Conservation (phyloP, 1,140 invertebrate species). For the Nilaparvata lugens region DNA sequence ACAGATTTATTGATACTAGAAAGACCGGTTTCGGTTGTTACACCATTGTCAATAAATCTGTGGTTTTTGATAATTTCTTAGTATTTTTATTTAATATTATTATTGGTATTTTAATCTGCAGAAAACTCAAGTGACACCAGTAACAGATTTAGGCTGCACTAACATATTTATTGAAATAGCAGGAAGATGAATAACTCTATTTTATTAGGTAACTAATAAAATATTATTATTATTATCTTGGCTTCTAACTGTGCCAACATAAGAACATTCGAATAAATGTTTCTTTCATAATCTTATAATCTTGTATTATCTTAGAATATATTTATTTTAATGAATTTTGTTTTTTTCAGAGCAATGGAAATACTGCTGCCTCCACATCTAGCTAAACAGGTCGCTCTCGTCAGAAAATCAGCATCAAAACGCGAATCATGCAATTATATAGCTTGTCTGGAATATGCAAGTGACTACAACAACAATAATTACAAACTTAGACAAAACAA, state of each 20-base stretch:
- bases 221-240: not conserved
- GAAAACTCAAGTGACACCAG: too few species aligned
- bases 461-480: too few species aligned
- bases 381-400: slow-evolving; percentile 21
- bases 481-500: too few species aligned
- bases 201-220: not conserved
- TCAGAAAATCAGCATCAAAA: slow-evolving; percentile 12
- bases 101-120: too few species aligned
- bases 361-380: slow-evolving; percentile 21
- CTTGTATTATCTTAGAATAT: not conserved
- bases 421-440: not conserved
- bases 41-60: too few species aligned
- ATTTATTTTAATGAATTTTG: not conserved
- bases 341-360: slow-evolving; percentile 21
- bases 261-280: not conserved
- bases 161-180: too few species aligned
- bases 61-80: too few species aligned
- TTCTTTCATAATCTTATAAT: not conserved
- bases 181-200: too few species aligned
- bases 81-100: too few species aligned
- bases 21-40: too few species aligned
- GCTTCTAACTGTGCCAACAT: not conserved
- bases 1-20: too few species aligned
- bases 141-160: too few species aligned
- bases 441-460: not conserved